Evolutionary conservation across 2,888 invertebrate genomes (phyloP).

Genomic region (Ectemnius lituratus): DNA sequence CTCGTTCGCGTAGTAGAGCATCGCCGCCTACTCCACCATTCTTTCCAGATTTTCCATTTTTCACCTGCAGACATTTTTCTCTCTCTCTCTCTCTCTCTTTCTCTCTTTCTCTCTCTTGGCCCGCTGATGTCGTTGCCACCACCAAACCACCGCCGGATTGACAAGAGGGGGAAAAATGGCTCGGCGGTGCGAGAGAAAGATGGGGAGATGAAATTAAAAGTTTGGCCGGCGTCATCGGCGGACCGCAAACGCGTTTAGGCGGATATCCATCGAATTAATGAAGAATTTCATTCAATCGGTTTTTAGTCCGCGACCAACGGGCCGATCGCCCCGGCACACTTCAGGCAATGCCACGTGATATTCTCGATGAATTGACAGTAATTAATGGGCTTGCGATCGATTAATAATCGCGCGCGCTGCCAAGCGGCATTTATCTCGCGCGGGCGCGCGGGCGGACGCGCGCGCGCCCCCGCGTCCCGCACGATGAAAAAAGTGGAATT

Average conservation of each 20-base stretch:
- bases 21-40: not conserved
- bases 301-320: not conserved
- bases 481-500: not conserved
- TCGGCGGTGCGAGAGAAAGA: not conserved
- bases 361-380: slow-evolving; percentile 40
- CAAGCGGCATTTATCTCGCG: slow-evolving; percentile 14
- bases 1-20: slow-evolving; percentile 27
- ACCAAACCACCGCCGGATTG: not conserved
- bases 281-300: slow-evolving; percentile 3
- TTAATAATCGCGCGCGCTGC: slow-evolving; percentile 37
- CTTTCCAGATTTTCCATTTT: slow-evolving; percentile 5
- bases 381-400: slow-evolving; percentile 50
- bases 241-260: slow-evolving; percentile 1
- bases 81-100: not conserved
- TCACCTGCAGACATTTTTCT: slow-evolving; percentile 1
- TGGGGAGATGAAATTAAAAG: slow-evolving; percentile 3
- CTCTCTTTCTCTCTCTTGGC: not conserved
- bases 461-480: not conserved
- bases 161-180: not conserved
- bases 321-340: slow-evolving; percentile 3
- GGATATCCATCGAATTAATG: not conserved
- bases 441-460: not conserved
- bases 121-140: not conserved
- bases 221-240: not conserved
- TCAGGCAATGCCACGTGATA: slow-evolving; percentile 20